Evolutionary conservation across 1,140 invertebrate genomes (phyloP).

Genomic region (Steinernema khuongi): DNA sequence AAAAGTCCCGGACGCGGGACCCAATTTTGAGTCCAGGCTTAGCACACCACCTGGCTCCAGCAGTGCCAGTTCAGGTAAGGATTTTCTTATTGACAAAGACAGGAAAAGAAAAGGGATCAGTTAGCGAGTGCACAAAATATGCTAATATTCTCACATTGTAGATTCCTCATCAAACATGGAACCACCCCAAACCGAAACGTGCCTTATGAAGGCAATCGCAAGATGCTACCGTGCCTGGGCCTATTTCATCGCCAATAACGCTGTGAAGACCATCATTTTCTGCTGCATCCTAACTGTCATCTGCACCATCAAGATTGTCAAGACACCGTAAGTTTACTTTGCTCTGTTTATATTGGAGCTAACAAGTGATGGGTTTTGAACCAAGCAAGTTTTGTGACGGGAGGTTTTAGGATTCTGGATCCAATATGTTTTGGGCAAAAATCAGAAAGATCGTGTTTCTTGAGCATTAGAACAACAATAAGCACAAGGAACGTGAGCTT

Average conservation of each 20-base stretch:
- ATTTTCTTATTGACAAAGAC: background rate
- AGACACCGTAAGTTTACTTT: slow-evolving; percentile 42
- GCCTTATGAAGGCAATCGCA: slow-evolving; percentile 1
- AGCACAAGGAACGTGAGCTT: no score
- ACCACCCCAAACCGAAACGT: background rate
- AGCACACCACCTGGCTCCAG: background rate
- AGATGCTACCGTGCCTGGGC: slow-evolving; percentile 48
- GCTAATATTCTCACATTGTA: no score
- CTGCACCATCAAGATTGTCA: slow-evolving; percentile 44
- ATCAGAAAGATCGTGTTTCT: no score
- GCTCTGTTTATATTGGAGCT: background rate
- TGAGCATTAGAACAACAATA: no score
- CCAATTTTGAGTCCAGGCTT: background rate
- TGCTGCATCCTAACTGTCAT: slow-evolving; percentile 49
- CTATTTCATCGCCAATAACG: slow-evolving; percentile 51
- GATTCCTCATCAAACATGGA: background rate
- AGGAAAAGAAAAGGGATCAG: background rate
- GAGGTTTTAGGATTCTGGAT: background rate
- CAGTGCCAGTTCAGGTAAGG: background rate
- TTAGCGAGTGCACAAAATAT: no score
- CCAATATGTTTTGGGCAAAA: no score
- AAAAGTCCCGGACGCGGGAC: background rate
- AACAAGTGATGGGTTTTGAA: background rate
- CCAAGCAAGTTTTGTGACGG: background rate
- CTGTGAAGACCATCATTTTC: slow-evolving; percentile 48